These are phyloP conservation scores for Columba janthina DNA, from an alignment of 2,113 vertebrate species.

Conservation along the genomic window DNA sequence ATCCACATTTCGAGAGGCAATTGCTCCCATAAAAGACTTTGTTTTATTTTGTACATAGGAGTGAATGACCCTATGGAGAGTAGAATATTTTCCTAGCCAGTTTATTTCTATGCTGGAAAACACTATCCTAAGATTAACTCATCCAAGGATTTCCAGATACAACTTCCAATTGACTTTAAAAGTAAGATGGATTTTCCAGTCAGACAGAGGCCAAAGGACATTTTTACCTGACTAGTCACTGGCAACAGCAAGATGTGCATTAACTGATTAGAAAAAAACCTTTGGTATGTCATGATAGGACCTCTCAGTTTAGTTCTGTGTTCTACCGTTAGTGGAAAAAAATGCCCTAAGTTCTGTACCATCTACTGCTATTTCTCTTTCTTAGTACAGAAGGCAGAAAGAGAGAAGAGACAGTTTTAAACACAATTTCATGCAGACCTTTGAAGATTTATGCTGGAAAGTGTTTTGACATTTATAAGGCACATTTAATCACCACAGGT, in stretches of 20 bases:
- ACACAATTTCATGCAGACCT: neutral
- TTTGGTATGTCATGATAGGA: neutral
- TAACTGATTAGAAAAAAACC: neutral
- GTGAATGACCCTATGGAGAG: constrained; percentile 4
- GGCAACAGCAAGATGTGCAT: neutral
- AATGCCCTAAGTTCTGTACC: neutral
- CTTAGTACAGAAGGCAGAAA: neutral
- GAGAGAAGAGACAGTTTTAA: neutral
- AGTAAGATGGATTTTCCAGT: constrained; percentile 23
- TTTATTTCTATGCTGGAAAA: neutral
- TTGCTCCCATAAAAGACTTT: constrained; percentile 37
- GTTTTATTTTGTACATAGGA: neutral
- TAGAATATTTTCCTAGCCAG: constrained; percentile 22
- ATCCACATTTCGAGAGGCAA: constrained; percentile 20
- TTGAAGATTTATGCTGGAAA: constrained; percentile 13
- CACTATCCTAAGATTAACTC: neutral
- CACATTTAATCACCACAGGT: neutral
- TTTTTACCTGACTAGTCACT: neutral
- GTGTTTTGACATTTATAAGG: constrained; percentile 13
- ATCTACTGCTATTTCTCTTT: neutral
- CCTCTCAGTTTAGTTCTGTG: neutral
- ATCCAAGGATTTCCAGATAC: neutral
- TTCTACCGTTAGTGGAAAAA: neutral
- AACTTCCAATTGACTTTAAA: neutral
- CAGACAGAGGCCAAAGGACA: neutral